A percentile compares a stretch with the other conserved stretches of the same genome.
These are phyloP conservation scores for Thripadectes ignobilis DNA, from an alignment of 2,797 vertebrate genomes.

Conservation along the genomic window DNA sequence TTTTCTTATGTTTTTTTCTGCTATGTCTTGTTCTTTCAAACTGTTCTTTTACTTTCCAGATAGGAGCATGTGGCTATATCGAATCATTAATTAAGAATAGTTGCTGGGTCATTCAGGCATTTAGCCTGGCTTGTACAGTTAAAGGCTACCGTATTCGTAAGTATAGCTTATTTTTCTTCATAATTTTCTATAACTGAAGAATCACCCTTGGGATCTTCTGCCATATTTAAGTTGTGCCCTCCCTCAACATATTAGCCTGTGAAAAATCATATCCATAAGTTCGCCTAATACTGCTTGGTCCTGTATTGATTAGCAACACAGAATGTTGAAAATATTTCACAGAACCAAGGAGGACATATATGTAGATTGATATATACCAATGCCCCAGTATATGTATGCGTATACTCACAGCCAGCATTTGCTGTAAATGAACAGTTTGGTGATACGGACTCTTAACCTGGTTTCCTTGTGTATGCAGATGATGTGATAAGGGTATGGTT, in stretches of 20 bases:
- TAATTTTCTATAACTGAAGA: neutral
- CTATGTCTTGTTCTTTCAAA: neutral
- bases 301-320: neutral
- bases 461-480: neutral
- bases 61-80: conserved; percentile 95
- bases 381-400: neutral
- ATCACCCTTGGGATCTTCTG: neutral
- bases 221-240: neutral
- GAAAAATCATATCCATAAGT: neutral
- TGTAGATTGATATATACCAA: neutral
- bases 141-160: conserved; percentile 89
- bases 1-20: neutral
- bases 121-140: conserved; percentile 95
- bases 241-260: neutral
- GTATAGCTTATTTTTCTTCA: conserved; percentile 45
- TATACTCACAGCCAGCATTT: fast-evolving
- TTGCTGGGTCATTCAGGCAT: conserved; percentile 94
- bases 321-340: neutral
- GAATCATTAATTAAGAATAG: conserved; percentile 80
- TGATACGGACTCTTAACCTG: neutral
- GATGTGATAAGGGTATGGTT: neutral
- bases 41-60: conserved; percentile 78
- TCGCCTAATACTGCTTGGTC: neutral
- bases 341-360: neutral
- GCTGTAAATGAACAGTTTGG: neutral